phyloP scores from a whole-genome alignment of 2,888 invertebrate species.

The Athalia rosae region DNA sequence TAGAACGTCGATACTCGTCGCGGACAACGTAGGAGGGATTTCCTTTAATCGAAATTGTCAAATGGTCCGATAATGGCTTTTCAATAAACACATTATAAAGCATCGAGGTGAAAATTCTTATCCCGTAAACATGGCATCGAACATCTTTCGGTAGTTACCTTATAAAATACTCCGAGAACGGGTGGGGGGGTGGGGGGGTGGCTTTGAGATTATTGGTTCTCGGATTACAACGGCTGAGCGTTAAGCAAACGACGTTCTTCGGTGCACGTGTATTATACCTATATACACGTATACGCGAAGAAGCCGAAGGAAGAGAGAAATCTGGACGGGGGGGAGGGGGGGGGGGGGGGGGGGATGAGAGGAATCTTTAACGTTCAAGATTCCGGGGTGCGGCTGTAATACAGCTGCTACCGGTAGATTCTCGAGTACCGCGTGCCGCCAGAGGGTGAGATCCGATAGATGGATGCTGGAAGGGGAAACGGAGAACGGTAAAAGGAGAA shows the following conservation, averaged over 20 bases:
- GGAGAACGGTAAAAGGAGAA: conserved; percentile 55
- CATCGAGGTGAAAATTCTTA: conserved; percentile 65
- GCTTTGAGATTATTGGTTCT: conserved; percentile 69
- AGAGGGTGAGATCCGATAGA: conserved; percentile 48
- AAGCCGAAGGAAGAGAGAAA: no score
- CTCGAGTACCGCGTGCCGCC: conserved; percentile 47
- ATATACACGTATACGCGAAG: no score
- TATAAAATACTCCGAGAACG: conserved; percentile 46
- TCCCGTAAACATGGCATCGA: conserved; percentile 60
- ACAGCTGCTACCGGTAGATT: no score
- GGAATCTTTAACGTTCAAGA: conserved; percentile 34
- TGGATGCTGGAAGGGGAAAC: conserved; percentile 48
- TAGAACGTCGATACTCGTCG: not conserved
- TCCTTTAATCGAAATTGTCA: conserved; percentile 47
- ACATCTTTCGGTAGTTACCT: conserved; percentile 9
- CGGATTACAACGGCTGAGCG: conserved; percentile 67
- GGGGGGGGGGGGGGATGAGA: no score
- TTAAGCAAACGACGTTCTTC: conserved; percentile 68
- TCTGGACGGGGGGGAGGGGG: no score
- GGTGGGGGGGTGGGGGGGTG: conserved; percentile 53
- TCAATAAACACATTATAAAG: conserved; percentile 71
- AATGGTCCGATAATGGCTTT: conserved; percentile 59
- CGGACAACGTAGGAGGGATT: not conserved
- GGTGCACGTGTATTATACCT: no score
- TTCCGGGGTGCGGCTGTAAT: not conserved